Base-by-base conservation (phyloP, 2,113 vertebrate species). In the Charina bottae region DNA sequence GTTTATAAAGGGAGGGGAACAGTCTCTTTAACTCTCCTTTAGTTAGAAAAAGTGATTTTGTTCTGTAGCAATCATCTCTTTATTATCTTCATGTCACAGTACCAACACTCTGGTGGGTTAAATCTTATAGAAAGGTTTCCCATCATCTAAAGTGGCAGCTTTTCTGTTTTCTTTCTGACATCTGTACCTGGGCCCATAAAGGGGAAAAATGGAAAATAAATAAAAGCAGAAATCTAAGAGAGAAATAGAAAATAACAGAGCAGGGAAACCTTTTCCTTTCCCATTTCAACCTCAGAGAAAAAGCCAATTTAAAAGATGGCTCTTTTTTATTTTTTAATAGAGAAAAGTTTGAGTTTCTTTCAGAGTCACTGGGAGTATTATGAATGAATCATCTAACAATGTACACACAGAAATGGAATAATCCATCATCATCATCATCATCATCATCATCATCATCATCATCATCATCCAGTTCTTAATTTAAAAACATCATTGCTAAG, bases 91-190 rank as follows among this genome's bases (percentile, higher is more conserved):
- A 60, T 89, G 91, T 89, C 62, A 23, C 64, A 93, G 84, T 92
- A 90, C 87, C 93, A 94, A 94, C 92, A 95, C 64, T 64, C 94
- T 96, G 92, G 93, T 96, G 95, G 89, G 93, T 92, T 88, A 93
- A 83, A 72, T 91, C 92, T 95, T 95, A 89, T 91, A 94, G 91
- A 94, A 96, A 94, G 64, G 90, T 95, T 95, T 95, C 91, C 92
- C 85, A 90, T 94, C 91, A 91, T 94, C 93, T 95, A 90, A 90
- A 49, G 11, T 96, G 96, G 95, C 94, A 89, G 90, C 23, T 85
- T 94, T 94, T 95, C 95, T 95, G 93, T 94, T 96, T 95, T 93
- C 62, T 88, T 90, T 93, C 90, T 94, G 93, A 92, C 95, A 96
- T 94, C 90, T 93, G 85, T 7, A 91, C 89, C 93, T 91, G 92